Conservation (phyloP, 2,888 invertebrate genomes). For the Zaprionus lineosus region DNA sequence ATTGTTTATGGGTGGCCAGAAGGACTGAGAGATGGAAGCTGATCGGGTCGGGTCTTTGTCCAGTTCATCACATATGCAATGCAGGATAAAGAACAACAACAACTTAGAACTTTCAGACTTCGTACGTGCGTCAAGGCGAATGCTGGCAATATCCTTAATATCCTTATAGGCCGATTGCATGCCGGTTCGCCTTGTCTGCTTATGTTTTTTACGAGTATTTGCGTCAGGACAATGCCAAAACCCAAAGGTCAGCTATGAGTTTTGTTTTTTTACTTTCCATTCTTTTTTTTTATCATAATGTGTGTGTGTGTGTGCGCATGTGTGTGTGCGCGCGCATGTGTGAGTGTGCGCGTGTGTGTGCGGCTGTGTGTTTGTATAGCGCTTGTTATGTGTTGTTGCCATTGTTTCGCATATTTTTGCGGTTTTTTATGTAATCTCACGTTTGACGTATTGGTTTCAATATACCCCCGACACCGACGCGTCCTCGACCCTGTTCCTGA, state of each 20-base stretch:
- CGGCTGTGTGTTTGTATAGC: slow-evolving; percentile 10
- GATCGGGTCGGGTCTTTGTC: slow-evolving; percentile 29
- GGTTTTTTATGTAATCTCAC: slow-evolving; percentile 78
- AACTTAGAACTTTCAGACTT: slow-evolving; percentile 2
- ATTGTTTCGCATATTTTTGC: slow-evolving; percentile 73
- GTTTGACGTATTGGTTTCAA: slow-evolving; percentile 78
- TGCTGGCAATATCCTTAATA: slow-evolving; percentile 54
- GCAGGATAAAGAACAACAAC: slow-evolving; percentile 17
- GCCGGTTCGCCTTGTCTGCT: slow-evolving; percentile 50
- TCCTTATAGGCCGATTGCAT: slow-evolving; percentile 65
- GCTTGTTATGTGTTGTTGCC: slow-evolving; percentile 20
- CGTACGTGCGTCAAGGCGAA: slow-evolving; percentile 54
- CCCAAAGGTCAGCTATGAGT: slow-evolving; percentile 59
- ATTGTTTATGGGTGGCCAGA: slow-evolving; percentile 47
- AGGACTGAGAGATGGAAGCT: slow-evolving; percentile 1
- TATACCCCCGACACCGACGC: slow-evolving; percentile 23
- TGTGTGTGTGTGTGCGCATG: slow-evolving; percentile 9
- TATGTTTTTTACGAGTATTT: slow-evolving; percentile 75
- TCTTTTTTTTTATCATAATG: too few relatives aligned
- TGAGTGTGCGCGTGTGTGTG: slow-evolving; percentile 2
- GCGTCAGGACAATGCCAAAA: slow-evolving; percentile 67
- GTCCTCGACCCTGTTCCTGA: background rate
- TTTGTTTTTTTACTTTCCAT: slow-evolving; percentile 1
- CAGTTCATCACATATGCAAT: too few relatives aligned
- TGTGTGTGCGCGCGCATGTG: slow-evolving; percentile 6